Evolutionary conservation across 1,140 invertebrate genomes (phyloP), one percentile per base, ranked within the genome.

Genomic region (Drosophila prosaltans): DNA sequence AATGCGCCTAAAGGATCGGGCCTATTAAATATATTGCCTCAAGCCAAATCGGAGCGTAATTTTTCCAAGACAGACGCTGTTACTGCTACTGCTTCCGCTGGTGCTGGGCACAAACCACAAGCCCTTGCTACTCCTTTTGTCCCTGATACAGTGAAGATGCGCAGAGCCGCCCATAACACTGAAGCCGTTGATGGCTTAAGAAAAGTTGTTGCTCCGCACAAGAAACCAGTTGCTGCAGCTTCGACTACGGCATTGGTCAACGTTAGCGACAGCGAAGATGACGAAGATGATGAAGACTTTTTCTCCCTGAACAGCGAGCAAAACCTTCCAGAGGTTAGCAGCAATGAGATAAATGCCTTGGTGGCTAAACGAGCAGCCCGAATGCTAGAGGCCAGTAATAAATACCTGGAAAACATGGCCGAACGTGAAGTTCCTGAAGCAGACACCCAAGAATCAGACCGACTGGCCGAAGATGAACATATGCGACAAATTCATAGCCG

Each of bases 1-100:
- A 55, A 11, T 30, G 43, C 9, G 26, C 40, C 74, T 10, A 75
- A 75, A 40, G 78, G 93, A 45, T 93, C 92, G 9, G 92, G 94
- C 3, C 77, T 94, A 6, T 76, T 94, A 0, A 93, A 92, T 71
- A 92, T 94, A 58, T 74, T 94, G 45, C 94, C 94, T 8, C 92
- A 93, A 73, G 94, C 94, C 6, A 94, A 92, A 92, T 93, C 92
- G 40, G 92, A 93, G 71, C 81, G 81, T 10, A 90, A 79, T 65
- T 91, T 88, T 51, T 74, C 72, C 6, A 80, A 81, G 57, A 81
- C 91, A 0, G 45, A 64, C 3, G 26, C 51, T 0, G 36, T 7
- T 57, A 3, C 32, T 26, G 5, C 21, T 8, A 24, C 28, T 36
- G 32, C 6, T 36, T 4, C 28, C 2, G 36, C 11, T 57, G 3